phyloP scores from a whole-genome alignment of 2,113 vertebrate genomes.

The Panurus biarmicus region DNA sequence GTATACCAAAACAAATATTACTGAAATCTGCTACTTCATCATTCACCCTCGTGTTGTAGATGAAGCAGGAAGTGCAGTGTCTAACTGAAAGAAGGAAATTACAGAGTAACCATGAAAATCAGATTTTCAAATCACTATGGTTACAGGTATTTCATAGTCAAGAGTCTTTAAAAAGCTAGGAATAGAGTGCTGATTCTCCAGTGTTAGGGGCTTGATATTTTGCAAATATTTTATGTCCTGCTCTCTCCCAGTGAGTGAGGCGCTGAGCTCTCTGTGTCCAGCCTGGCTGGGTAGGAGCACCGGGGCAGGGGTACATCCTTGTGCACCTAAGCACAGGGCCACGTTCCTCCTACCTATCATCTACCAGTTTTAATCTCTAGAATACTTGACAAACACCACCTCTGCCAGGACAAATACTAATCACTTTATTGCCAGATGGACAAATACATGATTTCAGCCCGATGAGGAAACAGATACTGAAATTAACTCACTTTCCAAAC shows the following conservation, averaged over 20 bases:
- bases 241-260: rapidly evolving
- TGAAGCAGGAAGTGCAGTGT: neutral
- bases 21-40: neutral
- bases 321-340: neutral
- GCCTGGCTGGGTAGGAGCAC: neutral
- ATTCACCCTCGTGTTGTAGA: neutral
- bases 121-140: neutral
- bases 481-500: neutral
- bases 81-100: neutral
- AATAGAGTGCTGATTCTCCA: neutral
- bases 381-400: neutral
- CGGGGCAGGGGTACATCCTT: neutral
- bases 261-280: neutral
- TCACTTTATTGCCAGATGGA: neutral
- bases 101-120: neutral
- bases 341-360: neutral
- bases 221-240: neutral
- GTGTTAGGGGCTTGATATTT: neutral
- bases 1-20: neutral
- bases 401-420: neutral
- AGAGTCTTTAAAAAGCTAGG: neutral
- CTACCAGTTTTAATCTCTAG: neutral
- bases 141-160: neutral
- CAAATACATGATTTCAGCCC: neutral
- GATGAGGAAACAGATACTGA: neutral